Percentiles rank a stretch among this genome's conserved stretches.
Conservation (phyloP, 2,113 vertebrate genomes). For the Brachypteracias leptosomus region DNA sequence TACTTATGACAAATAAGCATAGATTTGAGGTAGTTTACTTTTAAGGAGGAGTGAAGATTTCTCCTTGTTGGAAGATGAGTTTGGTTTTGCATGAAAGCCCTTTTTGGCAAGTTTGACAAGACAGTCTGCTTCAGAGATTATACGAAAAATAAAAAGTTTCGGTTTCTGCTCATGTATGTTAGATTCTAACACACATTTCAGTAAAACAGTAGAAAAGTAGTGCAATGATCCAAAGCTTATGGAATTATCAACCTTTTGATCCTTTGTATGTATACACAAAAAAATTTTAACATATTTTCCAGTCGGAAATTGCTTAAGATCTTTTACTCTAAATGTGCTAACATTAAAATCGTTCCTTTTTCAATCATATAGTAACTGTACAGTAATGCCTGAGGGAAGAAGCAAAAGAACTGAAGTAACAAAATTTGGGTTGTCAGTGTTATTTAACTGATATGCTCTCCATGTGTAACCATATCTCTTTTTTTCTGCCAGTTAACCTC, state of each 20-base stretch:
- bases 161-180: not conserved
- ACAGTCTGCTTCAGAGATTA: not conserved
- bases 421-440: not conserved
- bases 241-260: not conserved
- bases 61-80: not conserved
- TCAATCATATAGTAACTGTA: not conserved
- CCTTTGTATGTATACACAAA: not conserved
- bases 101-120: not conserved
- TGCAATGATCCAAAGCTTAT: not conserved
- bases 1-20: not conserved
- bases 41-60: not conserved
- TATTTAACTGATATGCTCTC: not conserved
- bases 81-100: rapidly evolving
- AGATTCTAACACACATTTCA: not conserved
- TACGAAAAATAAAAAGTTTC: not conserved
- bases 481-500: not conserved
- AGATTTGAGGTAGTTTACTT: not conserved
- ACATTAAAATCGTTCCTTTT: not conserved
- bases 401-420: not conserved
- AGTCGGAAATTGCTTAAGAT: not conserved
- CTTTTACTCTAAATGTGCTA: not conserved
- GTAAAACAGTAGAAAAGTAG: not conserved
- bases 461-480: not conserved
- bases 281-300: not conserved
- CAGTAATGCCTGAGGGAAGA: not conserved